Base-by-base conservation (phyloP, 37 sponge, comb jelly and placozoan species). In the Beroe forskalii region DNA sequence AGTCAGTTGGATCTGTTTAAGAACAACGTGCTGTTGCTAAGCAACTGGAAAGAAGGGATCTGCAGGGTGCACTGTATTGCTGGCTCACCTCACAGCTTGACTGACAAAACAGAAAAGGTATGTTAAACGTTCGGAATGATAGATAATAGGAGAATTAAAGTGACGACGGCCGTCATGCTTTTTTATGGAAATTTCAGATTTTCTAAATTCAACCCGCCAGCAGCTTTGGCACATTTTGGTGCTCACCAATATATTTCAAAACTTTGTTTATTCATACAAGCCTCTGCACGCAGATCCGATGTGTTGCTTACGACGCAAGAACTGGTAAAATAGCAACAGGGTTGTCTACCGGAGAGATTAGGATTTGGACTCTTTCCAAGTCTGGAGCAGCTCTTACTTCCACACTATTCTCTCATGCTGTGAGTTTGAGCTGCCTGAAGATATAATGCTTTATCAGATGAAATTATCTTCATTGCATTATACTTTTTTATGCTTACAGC, bases 291-390 rank as follows among this genome's bases (percentile, higher is more conserved):
- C 55, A 48, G 55, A 48, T 48, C 12, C 55, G 55, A 12, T 48
- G 72, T 35, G 86, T 80, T 1, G 86, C 86, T 42, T 80, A 80
- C 86, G 86, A 80, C 24, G 17, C 25, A 1, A 80, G 42, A 44
- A 80, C 86, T 9, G 86, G 86, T 43, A 80, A 80, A 27, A 80
- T 80, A 44, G 86, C 86, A 28, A 80, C 86, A 14, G 86, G 86
- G 9, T 9, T 80, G 86, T 6, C 35, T 1, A 80, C 28, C 30
- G 86, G 86, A 1, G 86, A 80, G 44, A 80, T 80, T 19, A 80
- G 35, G 31, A 80, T 80, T 44, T 80, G 86, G 86, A 80, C 20
- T 38, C 55, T 80, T 3, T 8, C 55, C 55, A 80, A 80, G 55
- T 44, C 55, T n/a, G 86, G 86, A 4, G 86, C 38, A 25, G 55